phyloP scores from a whole-genome alignment of 2,888 invertebrate species.

The Lacanobia oleracea region DNA sequence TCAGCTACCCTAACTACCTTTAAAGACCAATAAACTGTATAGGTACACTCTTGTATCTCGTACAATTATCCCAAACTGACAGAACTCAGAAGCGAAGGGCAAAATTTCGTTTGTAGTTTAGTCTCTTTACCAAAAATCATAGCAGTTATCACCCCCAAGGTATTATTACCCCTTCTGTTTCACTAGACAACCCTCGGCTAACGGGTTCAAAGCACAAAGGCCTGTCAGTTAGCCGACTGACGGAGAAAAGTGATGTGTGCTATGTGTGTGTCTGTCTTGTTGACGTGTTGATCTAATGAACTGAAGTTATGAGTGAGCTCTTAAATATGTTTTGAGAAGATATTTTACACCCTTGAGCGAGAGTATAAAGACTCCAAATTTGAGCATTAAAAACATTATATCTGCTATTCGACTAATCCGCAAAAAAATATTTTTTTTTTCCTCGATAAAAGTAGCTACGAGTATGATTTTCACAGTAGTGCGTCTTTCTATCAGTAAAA shows the following conservation, averaged over 20 bases:
- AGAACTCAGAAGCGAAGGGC: background rate
- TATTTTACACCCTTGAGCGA: background rate
- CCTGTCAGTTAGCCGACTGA: slow-evolving; percentile 39
- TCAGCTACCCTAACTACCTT: background rate
- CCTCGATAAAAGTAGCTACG: too few species aligned
- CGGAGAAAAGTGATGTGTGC: slow-evolving; percentile 26
- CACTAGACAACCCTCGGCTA: slow-evolving; percentile 29
- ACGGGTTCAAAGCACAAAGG: slow-evolving; percentile 48
- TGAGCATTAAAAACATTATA: too few species aligned
- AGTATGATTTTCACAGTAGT: too few species aligned
- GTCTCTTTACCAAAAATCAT: slow-evolving; percentile 48
- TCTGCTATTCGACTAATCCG: too few species aligned
- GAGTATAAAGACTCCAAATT: background rate
- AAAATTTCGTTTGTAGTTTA: slow-evolving; percentile 45
- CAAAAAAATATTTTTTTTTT: too few species aligned
- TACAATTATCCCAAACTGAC: slow-evolving; percentile 22
- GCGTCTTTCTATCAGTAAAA: too few species aligned
- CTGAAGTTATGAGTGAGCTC: slow-evolving; percentile 6
- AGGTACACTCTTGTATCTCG: background rate
- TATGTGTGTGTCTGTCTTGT: slow-evolving; percentile 20
- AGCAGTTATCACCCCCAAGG: slow-evolving; percentile 20
- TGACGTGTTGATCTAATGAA: slow-evolving; percentile 41
- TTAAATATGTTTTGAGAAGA: background rate
- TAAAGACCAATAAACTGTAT: slow-evolving; percentile 4
- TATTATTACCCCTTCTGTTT: slow-evolving; percentile 30